phyloP scores from a whole-genome alignment of 2,797 vertebrate species.

The Vultur gryphus region DNA sequence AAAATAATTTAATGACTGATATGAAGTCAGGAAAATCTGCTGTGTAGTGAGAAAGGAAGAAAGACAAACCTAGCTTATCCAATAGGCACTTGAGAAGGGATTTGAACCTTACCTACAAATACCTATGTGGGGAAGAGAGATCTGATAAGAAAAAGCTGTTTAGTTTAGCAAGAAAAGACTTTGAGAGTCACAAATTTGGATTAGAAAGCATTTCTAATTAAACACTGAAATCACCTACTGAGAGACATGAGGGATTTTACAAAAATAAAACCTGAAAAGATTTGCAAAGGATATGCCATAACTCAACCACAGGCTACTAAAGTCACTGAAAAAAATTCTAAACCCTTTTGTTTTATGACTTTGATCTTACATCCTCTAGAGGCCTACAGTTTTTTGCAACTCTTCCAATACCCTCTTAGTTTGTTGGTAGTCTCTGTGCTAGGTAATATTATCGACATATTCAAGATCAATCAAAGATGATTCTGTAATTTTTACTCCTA shows the following conservation, averaged over 20 bases:
- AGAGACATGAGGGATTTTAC: background rate
- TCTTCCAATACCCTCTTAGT: background rate
- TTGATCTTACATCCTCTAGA: slow-evolving; percentile 9
- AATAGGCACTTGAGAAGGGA: background rate
- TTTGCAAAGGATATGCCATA: background rate
- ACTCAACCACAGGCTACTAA: background rate
- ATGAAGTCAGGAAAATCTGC: background rate
- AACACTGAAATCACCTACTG: background rate
- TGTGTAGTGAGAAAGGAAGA: background rate
- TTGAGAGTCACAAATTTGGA: background rate
- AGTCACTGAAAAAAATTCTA: background rate
- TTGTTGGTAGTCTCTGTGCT: background rate
- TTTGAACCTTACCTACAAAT: background rate
- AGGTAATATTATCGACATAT: background rate
- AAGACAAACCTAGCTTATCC: background rate
- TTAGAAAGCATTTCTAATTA: background rate
- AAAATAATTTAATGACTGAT: background rate
- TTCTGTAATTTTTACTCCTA: background rate
- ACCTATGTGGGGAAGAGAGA: background rate
- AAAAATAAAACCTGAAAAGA: background rate
- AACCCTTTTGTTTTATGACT: background rate
- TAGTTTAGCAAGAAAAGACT: background rate
- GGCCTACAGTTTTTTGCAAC: background rate
- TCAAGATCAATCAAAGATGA: background rate
- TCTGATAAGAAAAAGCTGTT: background rate